Conservation (phyloP, 2,797 vertebrate genomes). For the Gallirallus australis region DNA sequence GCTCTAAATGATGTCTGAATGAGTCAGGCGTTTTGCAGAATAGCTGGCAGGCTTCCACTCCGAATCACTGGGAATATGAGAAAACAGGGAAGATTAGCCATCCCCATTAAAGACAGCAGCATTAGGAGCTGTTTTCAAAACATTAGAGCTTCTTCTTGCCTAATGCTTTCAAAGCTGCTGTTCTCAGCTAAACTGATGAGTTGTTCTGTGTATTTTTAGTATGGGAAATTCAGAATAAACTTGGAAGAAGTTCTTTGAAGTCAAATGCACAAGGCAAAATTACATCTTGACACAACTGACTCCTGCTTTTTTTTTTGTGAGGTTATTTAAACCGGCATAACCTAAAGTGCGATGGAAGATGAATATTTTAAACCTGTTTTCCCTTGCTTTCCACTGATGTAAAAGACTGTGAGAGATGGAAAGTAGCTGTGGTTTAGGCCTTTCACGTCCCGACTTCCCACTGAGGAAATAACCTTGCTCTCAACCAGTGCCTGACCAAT, state of each 20-base stretch:
- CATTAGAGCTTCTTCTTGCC: background rate
- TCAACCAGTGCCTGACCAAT: background rate
- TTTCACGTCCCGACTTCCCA: background rate
- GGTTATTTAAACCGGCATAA: background rate
- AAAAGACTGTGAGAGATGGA: background rate
- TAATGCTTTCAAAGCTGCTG: slow-evolving; percentile 47
- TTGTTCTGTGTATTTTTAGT: slow-evolving; percentile 13
- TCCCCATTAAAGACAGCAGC: slow-evolving; percentile 38
- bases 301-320: background rate
- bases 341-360: background rate
- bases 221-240: slow-evolving; percentile 29
- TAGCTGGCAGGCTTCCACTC: slow-evolving; percentile 46
- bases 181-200: slow-evolving; percentile 49
- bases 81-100: slow-evolving; percentile 31
- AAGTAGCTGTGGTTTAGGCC: background rate
- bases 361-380: slow-evolving; percentile 5
- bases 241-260: slow-evolving; percentile 34
- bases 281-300: background rate
- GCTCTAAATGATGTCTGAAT: background rate
- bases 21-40: slow-evolving; percentile 64
- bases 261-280: background rate
- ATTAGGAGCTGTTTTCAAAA: slow-evolving; percentile 56
- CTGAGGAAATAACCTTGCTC: background rate
- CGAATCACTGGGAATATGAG: slow-evolving; percentile 4
- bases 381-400: background rate